phyloP scores from a whole-genome alignment of 2,797 vertebrate species.

The Macropus fuliginosus region DNA sequence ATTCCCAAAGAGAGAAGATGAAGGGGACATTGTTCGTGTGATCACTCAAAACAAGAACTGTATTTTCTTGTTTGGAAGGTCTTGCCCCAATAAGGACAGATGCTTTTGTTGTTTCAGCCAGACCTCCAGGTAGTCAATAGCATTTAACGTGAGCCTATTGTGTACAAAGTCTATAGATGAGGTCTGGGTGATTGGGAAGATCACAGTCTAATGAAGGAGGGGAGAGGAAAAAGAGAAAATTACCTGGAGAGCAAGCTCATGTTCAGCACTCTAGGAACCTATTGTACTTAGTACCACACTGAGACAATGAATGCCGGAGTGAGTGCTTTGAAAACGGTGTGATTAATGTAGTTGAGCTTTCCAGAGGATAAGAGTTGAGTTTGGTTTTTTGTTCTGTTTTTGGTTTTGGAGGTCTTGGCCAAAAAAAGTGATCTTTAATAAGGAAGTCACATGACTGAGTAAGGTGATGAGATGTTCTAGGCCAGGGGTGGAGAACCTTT shows the following conservation, averaged over 20 bases:
- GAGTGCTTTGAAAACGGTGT: neutral
- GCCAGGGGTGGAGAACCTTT: no score
- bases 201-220: neutral
- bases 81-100: neutral
- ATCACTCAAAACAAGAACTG: neutral
- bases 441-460: neutral
- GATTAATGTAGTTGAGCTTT: neutral
- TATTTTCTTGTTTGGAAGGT: neutral
- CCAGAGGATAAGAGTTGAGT: neutral
- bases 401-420: neutral
- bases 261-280: neutral
- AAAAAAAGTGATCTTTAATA: neutral
- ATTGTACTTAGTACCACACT: neutral
- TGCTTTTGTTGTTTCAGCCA: neutral
- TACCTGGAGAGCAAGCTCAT: neutral
- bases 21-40: neutral
- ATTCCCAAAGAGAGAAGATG: neutral
- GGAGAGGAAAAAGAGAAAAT: neutral
- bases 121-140: neutral
- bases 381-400: neutral
- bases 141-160: neutral
- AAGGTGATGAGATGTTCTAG: rapidly evolving
- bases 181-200: neutral
- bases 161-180: neutral
- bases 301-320: neutral